Base-by-base conservation (phyloP, 2,888 invertebrate species). In the Achlya flavicornis region DNA sequence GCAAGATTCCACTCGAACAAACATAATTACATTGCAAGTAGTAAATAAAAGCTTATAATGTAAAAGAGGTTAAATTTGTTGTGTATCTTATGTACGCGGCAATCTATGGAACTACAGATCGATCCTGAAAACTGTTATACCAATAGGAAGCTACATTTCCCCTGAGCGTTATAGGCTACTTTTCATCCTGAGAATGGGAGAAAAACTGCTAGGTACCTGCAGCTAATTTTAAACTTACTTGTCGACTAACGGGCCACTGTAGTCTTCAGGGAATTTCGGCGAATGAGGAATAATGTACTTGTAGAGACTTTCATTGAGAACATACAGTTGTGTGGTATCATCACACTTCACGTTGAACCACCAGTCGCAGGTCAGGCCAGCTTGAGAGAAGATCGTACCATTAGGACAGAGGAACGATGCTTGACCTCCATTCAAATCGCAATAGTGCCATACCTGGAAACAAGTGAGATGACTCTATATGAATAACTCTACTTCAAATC, bases 291-390 rank as follows among this genome's bases (percentile, higher is more conserved):
- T 86, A 69, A 98, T 98, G 80, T 97, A 98, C 83, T 98, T 97
- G 90, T 98, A 98, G 4, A 98, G 95, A 68, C 98, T 95, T 87
- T 98, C 98, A 78, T 98, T 98, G 5, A 98, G 93, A 3, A 98
- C 98, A 86, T 98, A 98, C 0, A 97, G 94, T 85, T 98, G 98
- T 0, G 97, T 93, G 0, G 98, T 97, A 14, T 96, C 95, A 35
- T 97, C 95, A 85, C 98, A 98, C 78, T 97, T 96, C 0, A 98
- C 98, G 84, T 98, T 98, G 89, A 97, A 98, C 98, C 98, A 98
- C 98, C 98, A 98, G 86, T 98, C 98, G 81, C 98, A 98, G 0
- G 98, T 98, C 58, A 98, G 90, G 0, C 96, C 97, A 14, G 97
- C 97, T 93, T 98, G 98, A 72, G 97, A 97, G 92, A 98, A 98